Conservation (phyloP, 2,797 vertebrate genomes). For the Lophotriccus pileatus region DNA sequence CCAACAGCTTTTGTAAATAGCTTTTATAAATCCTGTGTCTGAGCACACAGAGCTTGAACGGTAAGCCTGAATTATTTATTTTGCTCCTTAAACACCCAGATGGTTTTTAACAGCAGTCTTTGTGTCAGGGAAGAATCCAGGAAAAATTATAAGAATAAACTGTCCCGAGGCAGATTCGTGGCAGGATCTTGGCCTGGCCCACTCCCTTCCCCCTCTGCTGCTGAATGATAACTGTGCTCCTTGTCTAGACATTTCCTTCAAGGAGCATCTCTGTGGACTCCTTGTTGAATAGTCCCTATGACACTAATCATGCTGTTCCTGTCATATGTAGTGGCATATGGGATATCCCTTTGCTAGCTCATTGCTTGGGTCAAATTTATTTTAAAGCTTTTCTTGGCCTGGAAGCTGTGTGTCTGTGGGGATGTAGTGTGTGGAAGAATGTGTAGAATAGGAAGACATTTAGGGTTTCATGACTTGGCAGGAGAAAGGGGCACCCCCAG, state of each 20-base stretch:
- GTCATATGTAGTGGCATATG: fast-evolving
- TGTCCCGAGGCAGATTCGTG: not conserved
- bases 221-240: not conserved
- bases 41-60: not conserved
- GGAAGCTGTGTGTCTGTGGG: not conserved
- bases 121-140: not conserved
- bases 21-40: not conserved
- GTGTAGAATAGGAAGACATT: not conserved
- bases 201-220: not conserved
- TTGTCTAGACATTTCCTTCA: not conserved
- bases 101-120: not conserved
- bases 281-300: not conserved
- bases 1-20: not conserved
- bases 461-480: not conserved
- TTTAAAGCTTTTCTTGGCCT: not conserved
- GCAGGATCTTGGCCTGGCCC: not conserved
- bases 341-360: not conserved
- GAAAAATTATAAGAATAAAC: not conserved
- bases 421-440: not conserved
- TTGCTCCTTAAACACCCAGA: not conserved
- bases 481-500: not conserved
- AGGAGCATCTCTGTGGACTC: not conserved
- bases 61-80: constrained; percentile 8
- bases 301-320: fast-evolving
- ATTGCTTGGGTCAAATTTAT: not conserved